These are phyloP conservation scores for Chaetodon trifasciatus DNA, from an alignment of 2,797 vertebrate genomes.

Conservation along the genomic window DNA sequence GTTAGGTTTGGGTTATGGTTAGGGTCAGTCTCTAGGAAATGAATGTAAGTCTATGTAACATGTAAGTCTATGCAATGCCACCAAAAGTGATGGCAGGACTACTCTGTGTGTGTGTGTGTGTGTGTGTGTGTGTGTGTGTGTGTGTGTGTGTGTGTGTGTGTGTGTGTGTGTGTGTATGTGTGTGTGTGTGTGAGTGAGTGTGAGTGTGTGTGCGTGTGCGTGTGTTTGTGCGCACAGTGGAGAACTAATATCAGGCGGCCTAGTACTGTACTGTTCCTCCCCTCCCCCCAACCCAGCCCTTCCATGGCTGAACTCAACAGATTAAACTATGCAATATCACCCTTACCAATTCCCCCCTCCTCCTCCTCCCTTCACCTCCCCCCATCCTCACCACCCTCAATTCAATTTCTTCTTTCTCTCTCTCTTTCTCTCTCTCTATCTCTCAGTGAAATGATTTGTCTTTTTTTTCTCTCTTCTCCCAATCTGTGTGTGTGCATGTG, in stretches of 20 bases:
- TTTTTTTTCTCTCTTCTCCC: slow-evolving; percentile 64
- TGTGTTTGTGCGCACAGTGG: slow-evolving; percentile 24
- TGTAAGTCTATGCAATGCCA: too few relatives aligned
- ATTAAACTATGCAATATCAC: slow-evolving; percentile 89
- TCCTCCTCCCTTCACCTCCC: slow-evolving; percentile 47
- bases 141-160: too few relatives aligned
- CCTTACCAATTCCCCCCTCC: slow-evolving; percentile 79
- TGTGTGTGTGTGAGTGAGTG: slow-evolving; percentile 16
- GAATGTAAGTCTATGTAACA: too few relatives aligned
- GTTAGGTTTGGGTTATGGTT: too few relatives aligned
- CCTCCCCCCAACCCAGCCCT: slow-evolving; percentile 72
- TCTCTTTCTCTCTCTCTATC: slow-evolving; percentile 58
- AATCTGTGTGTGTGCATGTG: slow-evolving; percentile 49
- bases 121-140: neutral
- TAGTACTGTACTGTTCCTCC: slow-evolving; percentile 70
- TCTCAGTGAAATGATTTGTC: slow-evolving; percentile 82
- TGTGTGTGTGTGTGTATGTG: slow-evolving; percentile 16
- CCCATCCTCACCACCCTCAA: slow-evolving; percentile 68
- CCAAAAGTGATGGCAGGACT: too few relatives aligned
- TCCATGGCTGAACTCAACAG: slow-evolving; percentile 82
- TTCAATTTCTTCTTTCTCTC: slow-evolving; percentile 77
- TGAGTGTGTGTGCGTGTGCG: neutral
- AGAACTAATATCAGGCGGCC: slow-evolving; percentile 73
- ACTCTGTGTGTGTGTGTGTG: neutral
- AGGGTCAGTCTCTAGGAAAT: too few relatives aligned